Conservation (phyloP, 1,140 invertebrate genomes). For the Drosophila orosa region DNA sequence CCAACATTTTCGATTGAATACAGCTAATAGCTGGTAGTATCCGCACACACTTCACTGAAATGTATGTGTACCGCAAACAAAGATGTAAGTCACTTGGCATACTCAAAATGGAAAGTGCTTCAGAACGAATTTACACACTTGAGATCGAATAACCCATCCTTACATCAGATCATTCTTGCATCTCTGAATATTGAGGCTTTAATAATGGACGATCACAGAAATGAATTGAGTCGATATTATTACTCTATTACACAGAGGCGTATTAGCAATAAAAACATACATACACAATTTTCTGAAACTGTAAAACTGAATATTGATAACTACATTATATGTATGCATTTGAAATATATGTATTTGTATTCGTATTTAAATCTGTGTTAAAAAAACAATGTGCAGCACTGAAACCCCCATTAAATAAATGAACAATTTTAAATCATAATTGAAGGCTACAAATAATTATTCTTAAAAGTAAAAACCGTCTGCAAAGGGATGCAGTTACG, state of each 20-base stretch:
- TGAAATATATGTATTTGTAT: conserved; percentile 45
- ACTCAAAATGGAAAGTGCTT: conserved; percentile 24
- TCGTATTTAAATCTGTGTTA: conserved; percentile 50
- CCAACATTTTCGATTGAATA: not conserved
- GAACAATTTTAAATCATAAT: conserved; percentile 42
- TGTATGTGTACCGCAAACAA: not conserved
- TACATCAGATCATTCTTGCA: conserved; percentile 18
- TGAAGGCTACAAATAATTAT: not conserved
- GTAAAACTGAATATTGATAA: conserved; percentile 35
- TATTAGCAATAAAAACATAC: conserved; percentile 36
- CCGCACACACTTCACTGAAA: conserved; percentile 2
- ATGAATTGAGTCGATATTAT: conserved; percentile 15
- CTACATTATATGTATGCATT: conserved; percentile 22
- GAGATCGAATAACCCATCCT: conserved; percentile 25
- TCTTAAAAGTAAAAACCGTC: not conserved
- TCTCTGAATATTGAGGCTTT: conserved; percentile 36
- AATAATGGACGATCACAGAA: conserved; percentile 48
- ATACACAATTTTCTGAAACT: conserved; percentile 17
- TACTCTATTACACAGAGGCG: conserved; percentile 12
- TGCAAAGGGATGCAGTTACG: no score
- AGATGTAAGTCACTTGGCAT: not conserved
- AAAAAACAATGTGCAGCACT: conserved; percentile 57
- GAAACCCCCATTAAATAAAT: conserved; percentile 57
- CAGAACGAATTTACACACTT: conserved; percentile 64
- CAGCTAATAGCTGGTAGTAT: not conserved